Evolutionary conservation across 2,113 vertebrate species (phyloP).

Genomic region (Corynorhinus townsendii): DNA sequence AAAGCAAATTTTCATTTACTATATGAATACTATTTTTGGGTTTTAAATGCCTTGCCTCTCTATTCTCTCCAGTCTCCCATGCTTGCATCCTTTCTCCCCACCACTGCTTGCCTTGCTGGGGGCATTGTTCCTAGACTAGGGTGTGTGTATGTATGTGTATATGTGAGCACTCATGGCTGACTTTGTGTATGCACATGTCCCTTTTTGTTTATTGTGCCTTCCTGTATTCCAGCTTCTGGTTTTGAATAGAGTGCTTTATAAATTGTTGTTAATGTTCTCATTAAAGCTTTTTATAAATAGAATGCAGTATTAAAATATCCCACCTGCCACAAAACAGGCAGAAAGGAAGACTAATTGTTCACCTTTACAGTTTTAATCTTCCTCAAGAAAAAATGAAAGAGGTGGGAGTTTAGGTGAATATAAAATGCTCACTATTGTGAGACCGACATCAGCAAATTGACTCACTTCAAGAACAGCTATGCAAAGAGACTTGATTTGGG

Average conservation of each 20-base stretch:
- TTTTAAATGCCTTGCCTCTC: background rate
- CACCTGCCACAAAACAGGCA: conserved; percentile 24
- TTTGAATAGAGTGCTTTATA: background rate
- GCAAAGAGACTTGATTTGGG: background rate
- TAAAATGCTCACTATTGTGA: conserved; percentile 18
- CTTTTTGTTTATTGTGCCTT: conserved; percentile 8
- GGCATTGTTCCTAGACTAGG: background rate
- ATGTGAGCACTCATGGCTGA: background rate
- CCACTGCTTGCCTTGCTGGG: background rate
- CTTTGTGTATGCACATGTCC: background rate
- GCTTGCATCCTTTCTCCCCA: background rate
- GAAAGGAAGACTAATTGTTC: conserved; percentile 16
- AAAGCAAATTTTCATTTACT: background rate
- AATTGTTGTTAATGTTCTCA: conserved; percentile 34
- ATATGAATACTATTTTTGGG: background rate
- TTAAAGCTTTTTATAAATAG: conserved; percentile 34
- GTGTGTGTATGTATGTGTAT: background rate
- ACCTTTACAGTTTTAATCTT: conserved; percentile 52
- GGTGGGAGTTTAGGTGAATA: conserved; percentile 25
- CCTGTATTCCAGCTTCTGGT: background rate
- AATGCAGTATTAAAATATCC: background rate
- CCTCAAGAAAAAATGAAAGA: conserved; percentile 31
- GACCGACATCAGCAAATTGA: conserved; percentile 26
- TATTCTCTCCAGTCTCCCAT: background rate
- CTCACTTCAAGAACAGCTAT: conserved; percentile 33